These are phyloP conservation scores for Vireo griseus DNA, from an alignment of 2,797 vertebrate species.

Conservation along the genomic window DNA sequence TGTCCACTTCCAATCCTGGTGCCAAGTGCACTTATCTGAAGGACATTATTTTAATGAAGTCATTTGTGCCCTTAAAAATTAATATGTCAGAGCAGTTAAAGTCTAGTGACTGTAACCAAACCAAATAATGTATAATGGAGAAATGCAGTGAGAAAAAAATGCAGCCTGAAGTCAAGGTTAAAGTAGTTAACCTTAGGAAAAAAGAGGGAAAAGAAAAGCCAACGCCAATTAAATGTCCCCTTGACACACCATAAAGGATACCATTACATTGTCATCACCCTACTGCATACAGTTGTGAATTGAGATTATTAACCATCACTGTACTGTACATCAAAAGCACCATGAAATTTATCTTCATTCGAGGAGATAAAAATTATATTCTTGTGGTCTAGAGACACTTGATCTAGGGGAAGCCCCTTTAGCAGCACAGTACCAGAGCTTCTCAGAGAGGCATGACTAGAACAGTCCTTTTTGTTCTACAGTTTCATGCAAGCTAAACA, in stretches of 20 bases:
- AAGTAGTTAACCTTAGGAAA: slow-evolving; percentile 48
- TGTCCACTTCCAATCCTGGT: slow-evolving; percentile 36
- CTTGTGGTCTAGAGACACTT: not conserved
- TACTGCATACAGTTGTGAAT: not conserved
- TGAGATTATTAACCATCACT: not conserved
- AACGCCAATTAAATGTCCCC: not conserved
- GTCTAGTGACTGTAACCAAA: slow-evolving; percentile 67
- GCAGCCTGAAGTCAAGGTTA: slow-evolving; percentile 63
- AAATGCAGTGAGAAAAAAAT: slow-evolving; percentile 58
- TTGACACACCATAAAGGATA: not conserved
- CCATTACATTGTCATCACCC: not conserved
- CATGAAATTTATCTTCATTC: not conserved
- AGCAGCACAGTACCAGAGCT: not conserved
- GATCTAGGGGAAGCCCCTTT: not conserved
- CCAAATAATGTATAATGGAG: slow-evolving; percentile 67
- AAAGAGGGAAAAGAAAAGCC: slow-evolving; percentile 3
- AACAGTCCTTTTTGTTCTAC: not conserved
- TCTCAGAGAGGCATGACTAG: not conserved
- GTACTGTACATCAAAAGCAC: not conserved
- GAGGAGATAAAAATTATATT: not conserved
- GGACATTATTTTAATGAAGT: slow-evolving; percentile 68
- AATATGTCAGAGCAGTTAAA: slow-evolving; percentile 70
- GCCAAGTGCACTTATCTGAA: slow-evolving; percentile 55
- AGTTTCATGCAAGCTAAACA: not conserved
- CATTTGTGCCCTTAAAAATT: slow-evolving; percentile 68